Evolutionary conservation across 2,797 vertebrate genomes (phyloP), one percentile per base, ranked within the genome.

Genomic region (Peromyscus nudipes): DNA sequence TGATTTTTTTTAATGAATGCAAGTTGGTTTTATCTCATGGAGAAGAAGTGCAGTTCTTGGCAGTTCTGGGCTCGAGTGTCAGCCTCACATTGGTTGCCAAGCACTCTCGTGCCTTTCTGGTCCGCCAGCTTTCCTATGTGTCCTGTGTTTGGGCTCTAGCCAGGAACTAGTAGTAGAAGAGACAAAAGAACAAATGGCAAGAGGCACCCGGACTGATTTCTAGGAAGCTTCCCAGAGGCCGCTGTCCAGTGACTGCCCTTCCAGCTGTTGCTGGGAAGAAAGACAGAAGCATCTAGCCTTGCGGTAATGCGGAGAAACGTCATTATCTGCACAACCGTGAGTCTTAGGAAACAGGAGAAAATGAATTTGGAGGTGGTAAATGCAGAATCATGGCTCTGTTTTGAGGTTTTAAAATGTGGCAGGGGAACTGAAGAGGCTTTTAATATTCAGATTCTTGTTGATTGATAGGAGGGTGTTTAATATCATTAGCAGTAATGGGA

Each of bases 11-110:
- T 3, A 71, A 79, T 5, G 2, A 46, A 71, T 21, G 65, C 16
- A 92, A 94, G 57, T 64, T 52, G 52, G 34, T 85, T 95, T 93
- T 49, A 76, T 87, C n/a, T 85, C 37, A 65, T 27, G 23, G 77
- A 71, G 87, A 86, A 64, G n/a, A 67, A 95, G 73, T 65, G 3
- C 64, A 60, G 25, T 65, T 34, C 65, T 60, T 75, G 65, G 13
- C 8, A 55, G n/a, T 86, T 65, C n/a, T 1, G 43, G 40, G 6
- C 11, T 34, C 0, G 4, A 21, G 79, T 34, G 4, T 49, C 31
- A 91, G 19, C n/a, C 34, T 13, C 46, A 8, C 8, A 1, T 0
- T n/a, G 23, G 17, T 34, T 37, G 37, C 2, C 29, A 60, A 62
- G 14, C 55, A 11, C 16, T 89, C 52, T 46, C 17, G 55, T 57